These are phyloP conservation scores for Acromyrmex heyeri DNA, from an alignment of 1,140 invertebrate species.

Conservation along the genomic window DNA sequence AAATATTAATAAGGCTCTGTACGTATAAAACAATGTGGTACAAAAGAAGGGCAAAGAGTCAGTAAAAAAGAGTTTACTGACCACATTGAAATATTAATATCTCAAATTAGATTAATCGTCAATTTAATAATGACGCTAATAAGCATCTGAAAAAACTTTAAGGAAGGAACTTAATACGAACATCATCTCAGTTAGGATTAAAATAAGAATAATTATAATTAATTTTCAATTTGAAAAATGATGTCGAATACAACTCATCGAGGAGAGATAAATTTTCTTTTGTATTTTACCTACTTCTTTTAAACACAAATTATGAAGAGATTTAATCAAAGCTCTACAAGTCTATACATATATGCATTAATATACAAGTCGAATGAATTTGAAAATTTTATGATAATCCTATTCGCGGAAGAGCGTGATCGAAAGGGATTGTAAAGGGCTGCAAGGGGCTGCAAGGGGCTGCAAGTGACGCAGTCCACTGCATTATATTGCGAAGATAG, in stretches of 20 bases:
- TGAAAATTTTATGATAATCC: constrained; percentile 66
- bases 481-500: constrained; percentile 75
- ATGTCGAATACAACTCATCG: background rate
- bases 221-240: background rate
- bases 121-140: too few species aligned
- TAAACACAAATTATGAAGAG: background rate
- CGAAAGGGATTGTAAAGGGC: constrained; percentile 55
- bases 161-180: too few species aligned
- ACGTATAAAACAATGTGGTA: too few species aligned
- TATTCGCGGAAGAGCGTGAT: constrained; percentile 52
- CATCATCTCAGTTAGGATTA: too few species aligned
- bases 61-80: too few species aligned
- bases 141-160: too few species aligned
- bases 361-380: constrained; percentile 54
- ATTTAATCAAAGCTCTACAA: background rate
- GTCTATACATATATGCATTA: constrained; percentile 16
- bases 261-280: background rate
- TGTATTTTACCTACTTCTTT: background rate
- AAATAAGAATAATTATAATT: too few species aligned
- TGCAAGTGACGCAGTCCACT: constrained; percentile 70
- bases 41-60: too few species aligned
- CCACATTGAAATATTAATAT: too few species aligned
- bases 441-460: constrained; percentile 58
- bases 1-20: too few species aligned
- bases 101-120: too few species aligned